Percentiles rank a stretch among this genome's conserved stretches.
Evolutionary conservation across 2,888 invertebrate species (phyloP).

Genomic region (Endotricha flammealis): DNA sequence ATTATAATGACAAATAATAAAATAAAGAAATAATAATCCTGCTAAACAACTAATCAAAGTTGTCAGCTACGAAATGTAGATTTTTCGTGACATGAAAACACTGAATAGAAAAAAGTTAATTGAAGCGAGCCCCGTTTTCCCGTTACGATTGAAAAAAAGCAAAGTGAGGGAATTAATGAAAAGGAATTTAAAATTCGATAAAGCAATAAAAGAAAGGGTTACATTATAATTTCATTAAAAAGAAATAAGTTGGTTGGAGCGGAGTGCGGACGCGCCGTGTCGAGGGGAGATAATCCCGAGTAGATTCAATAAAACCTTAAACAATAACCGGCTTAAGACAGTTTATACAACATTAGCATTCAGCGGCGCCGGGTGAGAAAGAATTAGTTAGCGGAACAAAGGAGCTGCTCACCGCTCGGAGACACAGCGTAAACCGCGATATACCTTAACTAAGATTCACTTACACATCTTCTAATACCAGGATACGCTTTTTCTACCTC

Average conservation of each 20-base stretch:
- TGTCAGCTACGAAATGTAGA: too few species aligned
- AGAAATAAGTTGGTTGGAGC: constrained; percentile 29
- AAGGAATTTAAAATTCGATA: constrained; percentile 6
- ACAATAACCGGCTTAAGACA: constrained; percentile 50
- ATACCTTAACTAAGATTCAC: too few species aligned
- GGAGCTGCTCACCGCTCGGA: background rate
- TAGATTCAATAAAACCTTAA: constrained; percentile 51
- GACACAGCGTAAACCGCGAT: too few species aligned
- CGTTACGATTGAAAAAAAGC: background rate
- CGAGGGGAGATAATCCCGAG: constrained; percentile 42
- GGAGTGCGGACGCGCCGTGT: constrained; percentile 5
- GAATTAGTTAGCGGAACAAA: constrained; percentile 20
- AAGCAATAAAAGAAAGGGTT: constrained; percentile 26
- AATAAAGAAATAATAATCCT: too few species aligned
- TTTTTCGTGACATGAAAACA: too few species aligned
- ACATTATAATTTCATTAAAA: constrained; percentile 39
- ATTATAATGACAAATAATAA: too few species aligned
- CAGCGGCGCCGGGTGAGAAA: constrained; percentile 25
- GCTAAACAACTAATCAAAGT: too few species aligned
- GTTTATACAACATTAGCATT: constrained; percentile 45
- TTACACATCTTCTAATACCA: too few species aligned
- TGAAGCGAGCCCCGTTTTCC: too few species aligned
- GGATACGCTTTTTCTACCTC: too few species aligned
- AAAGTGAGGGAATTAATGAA: background rate
- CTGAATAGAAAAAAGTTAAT: too few species aligned